Base-by-base conservation (phyloP, 2,113 vertebrate species). In the Mobula hypostoma region DNA sequence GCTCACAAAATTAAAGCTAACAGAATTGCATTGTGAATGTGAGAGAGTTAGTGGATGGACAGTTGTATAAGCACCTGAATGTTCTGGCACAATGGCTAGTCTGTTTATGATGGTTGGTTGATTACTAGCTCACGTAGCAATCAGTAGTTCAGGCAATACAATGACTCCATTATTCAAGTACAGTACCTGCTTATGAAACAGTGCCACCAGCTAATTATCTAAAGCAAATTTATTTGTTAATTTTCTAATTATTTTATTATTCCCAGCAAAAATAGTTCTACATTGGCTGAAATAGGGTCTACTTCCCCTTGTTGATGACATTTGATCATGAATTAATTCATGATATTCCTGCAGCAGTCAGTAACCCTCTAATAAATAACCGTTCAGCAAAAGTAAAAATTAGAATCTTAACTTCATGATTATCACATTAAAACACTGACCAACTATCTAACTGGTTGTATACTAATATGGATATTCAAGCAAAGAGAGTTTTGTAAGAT, bases 171-270 rank as follows among this genome's bases (percentile, higher is more conserved):
- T 32, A 29, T 68, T 90, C 63, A 68, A 17, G 63, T 9, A 66
- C 5, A 17, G 63, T 9, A 66, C 5, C 87, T 14, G 63, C 79
- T 82, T 68, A 29, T 68, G 61, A 90, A 14, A 68, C n/a, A 32
- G 87, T 68, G 87, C 27, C n/a, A 32, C 27, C 29, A 36, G 56
- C 63, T 88, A 87, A 87, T 87, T 61, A 87, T 48, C 29, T 56
- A 12, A 58, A 90, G 12, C n/a, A 68, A 66, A 66, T 90, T 90
- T 66, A 68, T 66, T 19, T 68, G 87, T 61, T 90, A n/a, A 90
- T 90, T 90, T 90, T 32, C 61, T 68, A 90, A 66, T 90, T 63
- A 90, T 90, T 90, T 90, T 29, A 90, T 90, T 90, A 90, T 90
- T 90, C 14, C 7, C 63, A 63, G 29, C 15, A 56, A 90, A 90